Conservation (phyloP, 1,140 invertebrate species). For the Cherax quadricarinatus region DNA sequence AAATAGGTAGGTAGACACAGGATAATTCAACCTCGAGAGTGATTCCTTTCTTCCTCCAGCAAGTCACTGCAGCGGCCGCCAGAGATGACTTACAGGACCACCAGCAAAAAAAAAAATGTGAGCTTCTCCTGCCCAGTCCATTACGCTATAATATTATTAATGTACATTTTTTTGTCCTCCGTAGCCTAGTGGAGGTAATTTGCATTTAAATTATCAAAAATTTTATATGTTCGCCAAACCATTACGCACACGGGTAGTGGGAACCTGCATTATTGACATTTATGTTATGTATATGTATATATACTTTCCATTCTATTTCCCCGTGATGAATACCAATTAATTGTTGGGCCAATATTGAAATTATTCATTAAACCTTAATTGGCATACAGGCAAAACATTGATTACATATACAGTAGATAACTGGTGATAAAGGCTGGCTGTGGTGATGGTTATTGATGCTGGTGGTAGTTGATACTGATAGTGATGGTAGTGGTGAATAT, state of each 20-base stretch:
- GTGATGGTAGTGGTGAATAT: too few species aligned
- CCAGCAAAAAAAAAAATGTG: too few species aligned
- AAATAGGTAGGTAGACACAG: too few species aligned
- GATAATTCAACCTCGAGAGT: too few species aligned
- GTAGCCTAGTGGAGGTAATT: constrained; percentile 31
- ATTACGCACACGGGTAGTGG: constrained; percentile 31
- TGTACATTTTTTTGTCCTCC: constrained; percentile 21
- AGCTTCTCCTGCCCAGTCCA: constrained; percentile 1
- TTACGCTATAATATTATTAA: constrained; percentile 19
- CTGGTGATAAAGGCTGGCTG: background rate
- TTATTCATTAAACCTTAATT: constrained; percentile 33
- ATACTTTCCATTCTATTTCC: constrained; percentile 44
- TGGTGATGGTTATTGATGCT: background rate
- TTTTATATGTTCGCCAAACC: constrained; percentile 30
- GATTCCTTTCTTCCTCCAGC: too few species aligned
- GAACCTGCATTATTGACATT: constrained; percentile 26
- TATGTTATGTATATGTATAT: background rate
- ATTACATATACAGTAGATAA: constrained; percentile 13
- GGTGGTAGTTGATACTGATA: too few species aligned
- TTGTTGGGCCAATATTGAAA: constrained; percentile 33
- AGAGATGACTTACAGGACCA: too few species aligned
- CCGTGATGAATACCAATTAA: constrained; percentile 39
- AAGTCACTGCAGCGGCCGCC: too few species aligned
- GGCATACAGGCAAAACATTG: constrained; percentile 29
- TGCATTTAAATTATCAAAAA: constrained; percentile 45